A percentile compares a stretch with the other conserved stretches of the same genome.
Evolutionary conservation across 1,140 invertebrate species (phyloP).

Genomic region (Microvelia longipes): DNA sequence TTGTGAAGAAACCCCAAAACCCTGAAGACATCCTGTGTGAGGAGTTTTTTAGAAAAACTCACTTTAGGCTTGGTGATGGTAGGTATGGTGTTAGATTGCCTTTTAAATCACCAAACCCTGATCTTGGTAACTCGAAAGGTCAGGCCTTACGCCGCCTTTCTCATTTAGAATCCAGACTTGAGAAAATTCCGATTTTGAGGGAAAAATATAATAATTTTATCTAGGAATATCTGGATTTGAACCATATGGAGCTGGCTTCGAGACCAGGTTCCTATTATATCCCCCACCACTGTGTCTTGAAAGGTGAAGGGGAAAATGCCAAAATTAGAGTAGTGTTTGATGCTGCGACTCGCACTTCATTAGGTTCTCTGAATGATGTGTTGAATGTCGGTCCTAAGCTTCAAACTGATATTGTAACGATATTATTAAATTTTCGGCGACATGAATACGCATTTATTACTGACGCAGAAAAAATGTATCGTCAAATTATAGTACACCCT

Average conservation of each 20-base stretch:
- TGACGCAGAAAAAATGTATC: not conserved
- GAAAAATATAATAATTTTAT: not conserved
- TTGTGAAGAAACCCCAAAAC: not conserved
- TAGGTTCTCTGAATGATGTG: not conserved
- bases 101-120: not conserved
- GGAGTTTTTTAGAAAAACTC: not conserved
- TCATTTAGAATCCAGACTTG: not conserved
- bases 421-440: not conserved
- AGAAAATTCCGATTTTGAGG: not conserved
- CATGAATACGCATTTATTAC: not conserved
- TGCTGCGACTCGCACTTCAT: not conserved
- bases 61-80: not conserved
- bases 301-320: not conserved
- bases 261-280: not conserved
- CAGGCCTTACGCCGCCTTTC: not conserved
- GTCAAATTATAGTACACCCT: not conserved
- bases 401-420: not conserved
- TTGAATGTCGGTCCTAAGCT: not conserved
- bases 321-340: not conserved
- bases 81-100: not conserved
- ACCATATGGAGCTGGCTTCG: not conserved
- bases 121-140: not conserved
- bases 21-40: not conserved
- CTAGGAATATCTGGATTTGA: not conserved
- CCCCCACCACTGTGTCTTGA: not conserved